phyloP scores from a whole-genome alignment of 2,888 invertebrate genomes.

The Tipula lateralis region DNA sequence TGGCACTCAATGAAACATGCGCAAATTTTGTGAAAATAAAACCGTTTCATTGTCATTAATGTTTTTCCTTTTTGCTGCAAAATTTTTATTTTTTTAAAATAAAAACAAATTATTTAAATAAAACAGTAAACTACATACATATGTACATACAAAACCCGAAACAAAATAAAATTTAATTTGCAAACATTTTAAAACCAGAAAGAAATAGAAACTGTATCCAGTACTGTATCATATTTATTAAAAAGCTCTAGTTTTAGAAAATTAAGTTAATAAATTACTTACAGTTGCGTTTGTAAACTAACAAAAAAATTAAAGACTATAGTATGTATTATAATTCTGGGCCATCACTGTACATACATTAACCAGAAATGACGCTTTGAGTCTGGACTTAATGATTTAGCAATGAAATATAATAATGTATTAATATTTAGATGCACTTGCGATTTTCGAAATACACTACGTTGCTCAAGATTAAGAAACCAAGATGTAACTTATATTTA shows the following conservation, averaged over 20 bases:
- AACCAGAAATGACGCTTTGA: no score
- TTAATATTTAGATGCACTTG: no score
- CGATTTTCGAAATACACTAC: no score
- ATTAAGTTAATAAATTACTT: background rate
- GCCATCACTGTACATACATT: no score
- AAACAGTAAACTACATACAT: background rate
- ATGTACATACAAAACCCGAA: background rate
- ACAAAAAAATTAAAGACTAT: no score
- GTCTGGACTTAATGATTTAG: no score
- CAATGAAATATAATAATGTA: no score
- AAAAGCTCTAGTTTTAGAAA: background rate
- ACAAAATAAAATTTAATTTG: background rate
- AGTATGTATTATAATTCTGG: no score
- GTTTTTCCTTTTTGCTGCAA: background rate
- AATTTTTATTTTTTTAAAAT: background rate
- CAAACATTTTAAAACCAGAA: background rate
- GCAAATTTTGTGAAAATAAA: constrained; percentile 19
- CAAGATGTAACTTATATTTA: no score
- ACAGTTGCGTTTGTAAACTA: background rate
- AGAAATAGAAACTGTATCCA: background rate
- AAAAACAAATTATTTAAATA: no score
- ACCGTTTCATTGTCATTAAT: background rate
- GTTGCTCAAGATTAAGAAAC: no score
- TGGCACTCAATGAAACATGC: constrained; percentile 11
- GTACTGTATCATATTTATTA: no score